Evolutionary conservation across 30 jellyfish, hydroid and myxozoan genomes (phyloP).

Genomic region (Cassiopea andromeda): DNA sequence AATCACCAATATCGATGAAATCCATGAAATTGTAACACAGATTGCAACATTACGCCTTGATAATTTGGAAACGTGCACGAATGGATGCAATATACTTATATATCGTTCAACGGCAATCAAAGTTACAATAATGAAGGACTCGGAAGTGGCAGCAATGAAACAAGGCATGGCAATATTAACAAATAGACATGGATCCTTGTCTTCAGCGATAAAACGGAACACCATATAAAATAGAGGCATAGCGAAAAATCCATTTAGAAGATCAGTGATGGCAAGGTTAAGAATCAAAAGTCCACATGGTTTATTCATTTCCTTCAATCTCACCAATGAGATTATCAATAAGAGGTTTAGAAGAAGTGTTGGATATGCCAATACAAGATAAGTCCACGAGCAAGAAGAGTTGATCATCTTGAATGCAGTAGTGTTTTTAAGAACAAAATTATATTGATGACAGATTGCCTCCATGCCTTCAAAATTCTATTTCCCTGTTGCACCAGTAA

Average conservation of each 20-base stretch:
- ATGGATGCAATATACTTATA: conserved; percentile 17
- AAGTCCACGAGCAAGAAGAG: conserved; percentile 3
- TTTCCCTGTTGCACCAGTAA: not conserved
- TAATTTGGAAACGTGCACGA: not conserved
- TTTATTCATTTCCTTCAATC: conserved; percentile 19
- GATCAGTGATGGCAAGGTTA: conserved; percentile 47
- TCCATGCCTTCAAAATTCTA: not conserved
- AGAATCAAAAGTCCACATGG: conserved; percentile 36
- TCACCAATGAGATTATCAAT: not conserved
- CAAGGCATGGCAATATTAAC: conserved; percentile 5
- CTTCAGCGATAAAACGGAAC: not conserved
- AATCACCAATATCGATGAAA: not conserved
- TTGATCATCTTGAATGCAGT: not conserved
- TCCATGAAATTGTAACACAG: conserved; percentile 12
- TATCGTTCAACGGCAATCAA: conserved; percentile 50
- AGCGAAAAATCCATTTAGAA: conserved; percentile 7
- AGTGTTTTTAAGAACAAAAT: not conserved
- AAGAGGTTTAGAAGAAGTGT: conserved; percentile 9
- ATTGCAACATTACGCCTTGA: not conserved
- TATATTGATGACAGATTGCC: not conserved
- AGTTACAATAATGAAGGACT: conserved; percentile 19
- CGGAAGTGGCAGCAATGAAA: not conserved
- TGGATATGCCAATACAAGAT: conserved; percentile 16
- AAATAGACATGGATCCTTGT: conserved; percentile 36
- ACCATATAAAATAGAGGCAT: conserved; percentile 5